phyloP scores from a whole-genome alignment of 2,113 vertebrate species.

The Hemichromis elongatus region DNA sequence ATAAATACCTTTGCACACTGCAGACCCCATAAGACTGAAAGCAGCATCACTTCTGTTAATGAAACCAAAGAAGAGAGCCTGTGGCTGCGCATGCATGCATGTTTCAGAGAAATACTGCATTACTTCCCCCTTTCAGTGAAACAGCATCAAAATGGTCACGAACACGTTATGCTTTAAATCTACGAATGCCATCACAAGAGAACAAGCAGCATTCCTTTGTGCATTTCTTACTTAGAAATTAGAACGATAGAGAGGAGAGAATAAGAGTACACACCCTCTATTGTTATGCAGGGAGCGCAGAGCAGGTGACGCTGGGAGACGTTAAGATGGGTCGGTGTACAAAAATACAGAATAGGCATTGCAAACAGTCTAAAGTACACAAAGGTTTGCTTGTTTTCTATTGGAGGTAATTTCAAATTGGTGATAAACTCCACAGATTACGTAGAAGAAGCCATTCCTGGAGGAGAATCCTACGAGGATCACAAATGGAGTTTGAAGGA shows the following conservation, averaged over 20 bases:
- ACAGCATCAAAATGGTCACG: neutral
- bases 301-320: neutral
- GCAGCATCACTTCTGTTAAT: neutral
- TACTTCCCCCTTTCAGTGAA: neutral
- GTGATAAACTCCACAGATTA: neutral
- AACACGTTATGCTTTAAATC: neutral
- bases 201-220: neutral
- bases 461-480: neutral
- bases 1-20: neutral
- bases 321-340: neutral
- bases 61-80: neutral
- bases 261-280: neutral
- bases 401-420: neutral
- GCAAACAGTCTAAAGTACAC: neutral
- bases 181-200: accelerated
- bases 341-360: neutral
- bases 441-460: neutral
- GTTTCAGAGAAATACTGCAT: neutral
- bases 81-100: too few species aligned
- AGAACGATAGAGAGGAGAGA: neutral
- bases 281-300: neutral
- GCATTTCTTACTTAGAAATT: neutral
- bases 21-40: neutral
- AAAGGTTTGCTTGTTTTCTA: neutral
- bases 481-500: neutral